A percentile compares a stretch with the other conserved stretches of the same genome.
These are phyloP conservation scores for Antechinus flavipes DNA, from an alignment of 2,113 vertebrate species.

Conservation along the genomic window DNA sequence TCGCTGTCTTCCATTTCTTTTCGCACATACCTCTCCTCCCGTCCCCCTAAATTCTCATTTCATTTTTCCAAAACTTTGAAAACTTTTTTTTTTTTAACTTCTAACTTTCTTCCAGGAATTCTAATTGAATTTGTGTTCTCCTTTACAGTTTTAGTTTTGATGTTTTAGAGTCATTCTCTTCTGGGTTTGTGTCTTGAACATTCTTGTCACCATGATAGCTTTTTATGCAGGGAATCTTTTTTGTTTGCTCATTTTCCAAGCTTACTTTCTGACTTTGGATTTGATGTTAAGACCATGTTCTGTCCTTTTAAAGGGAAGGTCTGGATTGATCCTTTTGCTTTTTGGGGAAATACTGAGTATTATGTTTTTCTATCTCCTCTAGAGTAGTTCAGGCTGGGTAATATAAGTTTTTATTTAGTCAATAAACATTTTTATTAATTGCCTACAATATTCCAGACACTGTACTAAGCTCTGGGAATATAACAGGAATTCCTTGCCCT, in stretches of 20 bases:
- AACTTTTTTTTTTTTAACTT: neutral
- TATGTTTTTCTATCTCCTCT: neutral
- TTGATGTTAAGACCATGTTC: neutral
- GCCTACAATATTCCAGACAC: neutral
- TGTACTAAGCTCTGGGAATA: neutral
- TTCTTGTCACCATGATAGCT: neutral
- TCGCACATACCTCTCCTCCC: neutral
- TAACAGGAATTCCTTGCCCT: neutral
- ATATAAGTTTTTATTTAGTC: constrained; percentile 26
- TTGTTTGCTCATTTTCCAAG: neutral
- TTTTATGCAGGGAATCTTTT: neutral
- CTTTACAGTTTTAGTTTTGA: neutral
- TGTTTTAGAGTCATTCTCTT: neutral
- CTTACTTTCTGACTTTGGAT: neutral
- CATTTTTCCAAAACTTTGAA: neutral
- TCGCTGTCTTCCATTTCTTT: neutral
- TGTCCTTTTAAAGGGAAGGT: neutral
- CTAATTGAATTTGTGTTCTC: neutral
- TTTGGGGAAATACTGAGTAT: neutral
- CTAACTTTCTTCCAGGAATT: neutral
- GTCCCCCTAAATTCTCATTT: neutral
- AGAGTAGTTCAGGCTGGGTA: neutral
- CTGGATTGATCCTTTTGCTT: neutral
- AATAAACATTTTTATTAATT: constrained; percentile 38
- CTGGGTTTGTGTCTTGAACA: neutral